Conservation (phyloP, 2,113 vertebrate genomes). For the Peromyscus californicus region DNA sequence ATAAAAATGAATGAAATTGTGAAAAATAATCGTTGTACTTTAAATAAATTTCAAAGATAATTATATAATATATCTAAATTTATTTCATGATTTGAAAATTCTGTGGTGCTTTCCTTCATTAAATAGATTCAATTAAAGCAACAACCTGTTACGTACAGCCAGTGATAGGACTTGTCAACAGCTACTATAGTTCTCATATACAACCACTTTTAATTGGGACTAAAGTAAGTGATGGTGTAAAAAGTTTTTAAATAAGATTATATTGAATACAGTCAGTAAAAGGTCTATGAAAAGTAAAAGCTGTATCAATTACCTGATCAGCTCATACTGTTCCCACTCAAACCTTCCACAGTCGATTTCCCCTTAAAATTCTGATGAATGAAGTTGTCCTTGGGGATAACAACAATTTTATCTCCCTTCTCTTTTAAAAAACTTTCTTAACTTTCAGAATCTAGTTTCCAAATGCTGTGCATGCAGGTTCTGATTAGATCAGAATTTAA, state of each 20-base stretch:
- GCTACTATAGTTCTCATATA: background rate
- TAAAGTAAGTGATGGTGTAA: background rate
- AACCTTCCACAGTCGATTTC: conserved; percentile 87
- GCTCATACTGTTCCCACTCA: conserved; percentile 56
- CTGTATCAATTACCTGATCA: conserved; percentile 67
- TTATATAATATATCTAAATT: background rate
- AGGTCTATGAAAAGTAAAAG: conserved; percentile 53
- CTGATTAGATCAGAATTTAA: conserved; percentile 80
- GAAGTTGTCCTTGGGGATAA: conserved; percentile 87
- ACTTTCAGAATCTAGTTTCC: conserved; percentile 85
- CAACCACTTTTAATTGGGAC: background rate
- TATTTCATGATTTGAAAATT: background rate
- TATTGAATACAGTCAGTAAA: conserved; percentile 50
- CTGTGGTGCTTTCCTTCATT: background rate
- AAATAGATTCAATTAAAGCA: background rate
- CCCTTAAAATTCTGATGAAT: conserved; percentile 89
- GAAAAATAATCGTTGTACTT: background rate
- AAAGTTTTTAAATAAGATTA: conserved; percentile 57
- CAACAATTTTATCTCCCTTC: conserved; percentile 85
- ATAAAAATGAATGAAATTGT: background rate
- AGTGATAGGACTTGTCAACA: background rate
- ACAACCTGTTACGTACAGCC: fast-evolving
- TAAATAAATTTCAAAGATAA: conserved; percentile 24
- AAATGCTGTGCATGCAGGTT: conserved; percentile 80
- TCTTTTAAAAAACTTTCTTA: conserved; percentile 76